A percentile compares a stretch with the other conserved stretches of the same genome.
phyloP scores from a whole-genome alignment of 2,113 vertebrate genomes.

The Aspidoscelis tigris region DNA sequence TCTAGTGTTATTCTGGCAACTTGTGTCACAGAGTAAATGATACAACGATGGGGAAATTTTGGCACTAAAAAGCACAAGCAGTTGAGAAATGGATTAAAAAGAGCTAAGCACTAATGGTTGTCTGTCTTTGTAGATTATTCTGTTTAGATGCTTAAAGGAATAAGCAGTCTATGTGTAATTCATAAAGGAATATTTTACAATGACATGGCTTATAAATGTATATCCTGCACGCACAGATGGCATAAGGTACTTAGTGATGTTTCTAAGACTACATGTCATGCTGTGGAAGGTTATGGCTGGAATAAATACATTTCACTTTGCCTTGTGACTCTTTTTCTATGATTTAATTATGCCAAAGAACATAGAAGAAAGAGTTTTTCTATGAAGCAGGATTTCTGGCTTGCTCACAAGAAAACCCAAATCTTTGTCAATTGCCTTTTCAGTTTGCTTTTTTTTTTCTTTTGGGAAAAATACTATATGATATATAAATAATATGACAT shows the following conservation, averaged over 20 bases:
- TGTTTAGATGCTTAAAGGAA: slow-evolving; percentile 55
- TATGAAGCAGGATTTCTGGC: slow-evolving; percentile 62
- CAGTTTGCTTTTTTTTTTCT: not conserved
- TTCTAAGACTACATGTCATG: slow-evolving; percentile 71
- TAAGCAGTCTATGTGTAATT: slow-evolving; percentile 59
- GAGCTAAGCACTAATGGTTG: slow-evolving; percentile 37
- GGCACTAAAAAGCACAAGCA: slow-evolving; percentile 31
- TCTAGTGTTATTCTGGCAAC: slow-evolving; percentile 8
- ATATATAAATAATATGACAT: slow-evolving; percentile 68
- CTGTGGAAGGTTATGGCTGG: slow-evolving; percentile 75
- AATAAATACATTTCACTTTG: slow-evolving; percentile 79
- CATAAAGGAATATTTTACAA: slow-evolving; percentile 63
- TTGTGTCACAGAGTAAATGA: slow-evolving; percentile 42
- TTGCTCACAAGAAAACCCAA: slow-evolving; percentile 54
- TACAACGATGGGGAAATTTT: slow-evolving; percentile 17
- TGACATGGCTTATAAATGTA: slow-evolving; percentile 62
- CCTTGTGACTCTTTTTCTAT: slow-evolving; percentile 75
- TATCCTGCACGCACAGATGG: slow-evolving; percentile 77
- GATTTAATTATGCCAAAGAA: slow-evolving; percentile 75
- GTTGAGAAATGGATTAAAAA: slow-evolving; percentile 23
- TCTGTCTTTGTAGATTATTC: slow-evolving; percentile 48
- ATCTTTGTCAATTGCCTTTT: slow-evolving; percentile 57
- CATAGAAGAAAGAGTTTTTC: slow-evolving; percentile 42
- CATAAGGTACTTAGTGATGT: slow-evolving; percentile 74
- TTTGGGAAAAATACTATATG: slow-evolving; percentile 59